These are phyloP conservation scores for Euclidia mi DNA, from an alignment of 2,888 invertebrate species.

Conservation along the genomic window DNA sequence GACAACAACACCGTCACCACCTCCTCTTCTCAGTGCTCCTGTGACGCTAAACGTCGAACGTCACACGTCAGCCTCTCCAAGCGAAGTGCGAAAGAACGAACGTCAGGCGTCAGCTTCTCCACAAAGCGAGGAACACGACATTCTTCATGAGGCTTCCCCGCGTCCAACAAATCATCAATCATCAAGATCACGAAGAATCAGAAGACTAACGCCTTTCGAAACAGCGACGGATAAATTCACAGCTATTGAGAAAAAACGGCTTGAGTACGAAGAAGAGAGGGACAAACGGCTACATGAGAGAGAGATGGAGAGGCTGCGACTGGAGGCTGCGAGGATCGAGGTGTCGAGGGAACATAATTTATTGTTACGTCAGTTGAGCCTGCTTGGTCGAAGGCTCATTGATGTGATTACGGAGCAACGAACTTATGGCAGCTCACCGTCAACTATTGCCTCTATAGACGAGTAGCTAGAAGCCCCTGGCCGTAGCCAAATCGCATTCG, in stretches of 20 bases:
- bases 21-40: too few relatives aligned
- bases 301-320: not conserved
- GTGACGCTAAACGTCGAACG: too few relatives aligned
- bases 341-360: constrained; percentile 3
- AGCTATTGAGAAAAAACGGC: not conserved
- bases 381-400: not conserved
- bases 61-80: too few relatives aligned
- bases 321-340: constrained; percentile 3
- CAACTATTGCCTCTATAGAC: too few relatives aligned
- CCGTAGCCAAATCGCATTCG: too few relatives aligned
- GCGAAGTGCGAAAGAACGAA: too few relatives aligned
- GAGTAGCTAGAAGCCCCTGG: too few relatives aligned
- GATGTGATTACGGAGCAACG: not conserved
- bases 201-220: not conserved
- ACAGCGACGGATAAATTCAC: not conserved
- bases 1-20: too few relatives aligned
- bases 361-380: not conserved
- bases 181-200: not conserved
- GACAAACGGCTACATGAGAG: not conserved
- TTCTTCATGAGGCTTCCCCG: too few relatives aligned
- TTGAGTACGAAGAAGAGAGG: constrained; percentile 1
- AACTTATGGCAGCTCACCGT: not conserved
- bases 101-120: not conserved
- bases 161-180: not conserved
- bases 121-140: not conserved